Evolutionary conservation across 2,888 invertebrate genomes (phyloP), one percentile per base, ranked within the genome.

Genomic region (Octonoba sinensis): DNA sequence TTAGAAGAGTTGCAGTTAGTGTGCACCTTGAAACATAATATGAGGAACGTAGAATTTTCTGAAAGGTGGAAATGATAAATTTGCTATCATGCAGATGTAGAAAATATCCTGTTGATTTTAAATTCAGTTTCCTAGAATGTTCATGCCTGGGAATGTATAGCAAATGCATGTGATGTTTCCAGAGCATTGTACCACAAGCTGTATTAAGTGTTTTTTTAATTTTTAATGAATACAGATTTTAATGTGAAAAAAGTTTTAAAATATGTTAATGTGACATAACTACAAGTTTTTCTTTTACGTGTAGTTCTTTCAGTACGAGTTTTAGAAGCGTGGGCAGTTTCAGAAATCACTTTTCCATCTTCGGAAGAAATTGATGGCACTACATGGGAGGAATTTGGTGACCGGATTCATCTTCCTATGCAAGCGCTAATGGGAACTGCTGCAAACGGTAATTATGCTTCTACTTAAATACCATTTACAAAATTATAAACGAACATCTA

Each of bases 221-320:
- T 16, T 54, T 2, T 18, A 59, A 59, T 22, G 24, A 16, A 12
- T 24, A 22, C 22, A 64, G 12, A 44, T 36, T 13, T 8, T 16
- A 15, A 64, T 15, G 16, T 16, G 46, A 44, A 4, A 6, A 54
- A 54, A 16, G 16, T 20, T 54, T 54, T 36, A 8, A n/a, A n/a
- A 36, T 54, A 16, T 0, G 15, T 51, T 8, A n/a, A n/a, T 54
- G 1, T 56, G 24, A 22, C 24, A 60, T 22, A 8, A 36, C 36
- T 11, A 36, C 22, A 27, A 20, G 1, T 22, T 15, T n/a, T 46
- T 44, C 46, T 36, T 36, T 11, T 11, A 36, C 11, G 69, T 78
- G 60, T 44, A 83, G 83, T 83, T 59, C 44, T 83, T 16, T 83
- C 83, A n/a, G 83, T 83, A 57, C 62, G 70, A 11, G 74, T 83